Evolutionary conservation across 2,113 vertebrate genomes (phyloP).

Genomic region (Grammomys surdaster): DNA sequence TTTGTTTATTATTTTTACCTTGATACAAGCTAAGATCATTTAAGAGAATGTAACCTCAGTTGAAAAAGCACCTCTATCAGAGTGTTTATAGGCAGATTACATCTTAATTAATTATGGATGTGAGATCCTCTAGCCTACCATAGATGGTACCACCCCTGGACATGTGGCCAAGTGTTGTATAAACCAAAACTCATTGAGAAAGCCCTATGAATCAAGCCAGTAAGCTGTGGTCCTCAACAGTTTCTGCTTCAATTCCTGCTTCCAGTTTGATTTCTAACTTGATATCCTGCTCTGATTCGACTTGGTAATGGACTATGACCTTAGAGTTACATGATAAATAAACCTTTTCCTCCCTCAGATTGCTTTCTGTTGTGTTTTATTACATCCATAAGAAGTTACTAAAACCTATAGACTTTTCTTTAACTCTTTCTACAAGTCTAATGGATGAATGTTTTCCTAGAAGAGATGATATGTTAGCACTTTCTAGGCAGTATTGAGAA

Average conservation of each 20-base stretch:
- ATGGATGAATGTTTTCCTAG: background rate
- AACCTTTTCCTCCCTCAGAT: background rate
- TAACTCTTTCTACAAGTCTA: background rate
- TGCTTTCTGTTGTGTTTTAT: background rate
- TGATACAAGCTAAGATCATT: background rate
- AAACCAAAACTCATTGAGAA: background rate
- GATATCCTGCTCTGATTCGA: background rate
- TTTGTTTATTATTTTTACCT: background rate
- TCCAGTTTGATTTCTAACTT: background rate
- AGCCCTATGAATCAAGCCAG: background rate
- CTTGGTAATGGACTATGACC: background rate
- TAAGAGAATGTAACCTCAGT: background rate
- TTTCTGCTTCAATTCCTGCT: background rate
- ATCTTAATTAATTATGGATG: background rate
- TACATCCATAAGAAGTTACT: background rate
- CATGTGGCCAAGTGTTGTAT: background rate
- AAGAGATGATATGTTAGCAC: background rate
- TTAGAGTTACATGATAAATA: background rate
- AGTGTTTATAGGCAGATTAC: background rate
- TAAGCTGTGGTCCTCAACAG: background rate
- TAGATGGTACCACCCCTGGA: background rate
- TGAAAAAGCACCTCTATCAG: background rate
- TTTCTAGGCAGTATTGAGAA: background rate
- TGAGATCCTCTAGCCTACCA: fast-evolving
- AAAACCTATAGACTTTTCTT: background rate